Evolutionary conservation across 2,113 vertebrate genomes (phyloP).

Genomic region (Chloropsis cyanopogon): DNA sequence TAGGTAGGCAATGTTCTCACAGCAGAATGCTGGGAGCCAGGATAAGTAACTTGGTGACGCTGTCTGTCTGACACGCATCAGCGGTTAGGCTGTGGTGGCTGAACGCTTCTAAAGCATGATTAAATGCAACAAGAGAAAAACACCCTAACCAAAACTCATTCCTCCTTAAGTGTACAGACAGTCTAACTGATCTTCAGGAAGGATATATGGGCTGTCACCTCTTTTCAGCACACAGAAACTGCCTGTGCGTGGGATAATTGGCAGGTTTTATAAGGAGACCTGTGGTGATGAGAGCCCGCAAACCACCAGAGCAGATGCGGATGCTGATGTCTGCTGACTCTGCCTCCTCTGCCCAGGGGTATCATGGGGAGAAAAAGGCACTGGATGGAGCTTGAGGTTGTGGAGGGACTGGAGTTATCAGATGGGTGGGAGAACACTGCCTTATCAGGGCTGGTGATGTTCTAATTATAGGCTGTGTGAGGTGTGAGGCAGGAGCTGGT

Average conservation of each 20-base stretch:
- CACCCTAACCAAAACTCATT: background rate
- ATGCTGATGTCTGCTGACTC: background rate
- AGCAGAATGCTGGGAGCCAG: background rate
- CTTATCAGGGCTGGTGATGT: background rate
- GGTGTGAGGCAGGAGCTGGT: background rate
- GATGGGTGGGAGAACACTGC: background rate
- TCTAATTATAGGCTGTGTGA: background rate
- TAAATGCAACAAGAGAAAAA: background rate
- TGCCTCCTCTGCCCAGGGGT: background rate
- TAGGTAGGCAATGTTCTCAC: background rate
- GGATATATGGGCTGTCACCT: background rate
- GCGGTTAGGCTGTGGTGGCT: background rate
- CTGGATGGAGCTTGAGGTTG: background rate
- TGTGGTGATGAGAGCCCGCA: background rate
- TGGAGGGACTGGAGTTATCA: background rate
- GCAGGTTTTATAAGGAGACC: background rate
- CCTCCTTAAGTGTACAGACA: background rate
- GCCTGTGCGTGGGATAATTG: background rate
- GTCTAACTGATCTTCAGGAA: background rate
- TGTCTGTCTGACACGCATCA: slow-evolving; percentile 7
- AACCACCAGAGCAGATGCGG: background rate
- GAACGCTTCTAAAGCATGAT: background rate
- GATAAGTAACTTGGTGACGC: background rate
- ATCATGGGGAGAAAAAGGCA: background rate
- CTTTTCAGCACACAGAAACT: background rate